These are phyloP conservation scores for Carcina quercana DNA, from an alignment of 2,888 invertebrate species.

Conservation along the genomic window DNA sequence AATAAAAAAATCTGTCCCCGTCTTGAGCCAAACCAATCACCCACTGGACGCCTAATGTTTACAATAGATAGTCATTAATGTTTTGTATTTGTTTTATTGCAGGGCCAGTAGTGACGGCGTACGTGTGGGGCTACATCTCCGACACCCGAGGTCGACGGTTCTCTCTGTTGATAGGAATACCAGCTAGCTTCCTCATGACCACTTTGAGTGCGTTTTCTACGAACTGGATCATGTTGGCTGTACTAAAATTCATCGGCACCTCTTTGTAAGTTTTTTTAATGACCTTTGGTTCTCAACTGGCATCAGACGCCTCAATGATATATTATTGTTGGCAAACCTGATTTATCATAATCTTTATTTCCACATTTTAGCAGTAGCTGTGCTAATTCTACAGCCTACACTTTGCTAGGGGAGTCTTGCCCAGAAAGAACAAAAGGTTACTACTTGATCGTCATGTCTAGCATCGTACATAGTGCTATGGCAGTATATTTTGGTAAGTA, in stretches of 20 bases:
- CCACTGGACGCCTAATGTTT: no score
- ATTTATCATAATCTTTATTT: no score
- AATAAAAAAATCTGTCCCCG: no score
- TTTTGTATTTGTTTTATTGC: no score
- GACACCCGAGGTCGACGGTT: conserved; percentile 35
- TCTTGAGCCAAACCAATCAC: no score
- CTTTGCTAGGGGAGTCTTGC: conserved; percentile 59
- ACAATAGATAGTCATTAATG: no score
- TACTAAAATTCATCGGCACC: conserved; percentile 29
- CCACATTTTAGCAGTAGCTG: conserved; percentile 21
- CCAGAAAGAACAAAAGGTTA: conserved; percentile 20
- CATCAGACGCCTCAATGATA: no score
- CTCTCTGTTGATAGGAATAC: conserved; percentile 26
- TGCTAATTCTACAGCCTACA: conserved; percentile 51
- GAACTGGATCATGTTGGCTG: conserved; percentile 33
- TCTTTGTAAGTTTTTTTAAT: conserved; percentile 42
- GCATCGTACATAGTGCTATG: conserved; percentile 50
- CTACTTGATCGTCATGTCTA: conserved; percentile 56
- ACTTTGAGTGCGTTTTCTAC: conserved; percentile 31
- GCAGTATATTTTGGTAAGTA: conserved; percentile 47
- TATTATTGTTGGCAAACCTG: no score
- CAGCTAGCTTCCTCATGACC: conserved; percentile 25
- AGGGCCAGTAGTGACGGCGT: conserved; percentile 40
- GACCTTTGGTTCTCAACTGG: no score
- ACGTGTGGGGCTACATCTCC: conserved; percentile 40